phyloP scores from a whole-genome alignment of 2,113 vertebrate genomes.

The Sinosuthora webbiana region DNA sequence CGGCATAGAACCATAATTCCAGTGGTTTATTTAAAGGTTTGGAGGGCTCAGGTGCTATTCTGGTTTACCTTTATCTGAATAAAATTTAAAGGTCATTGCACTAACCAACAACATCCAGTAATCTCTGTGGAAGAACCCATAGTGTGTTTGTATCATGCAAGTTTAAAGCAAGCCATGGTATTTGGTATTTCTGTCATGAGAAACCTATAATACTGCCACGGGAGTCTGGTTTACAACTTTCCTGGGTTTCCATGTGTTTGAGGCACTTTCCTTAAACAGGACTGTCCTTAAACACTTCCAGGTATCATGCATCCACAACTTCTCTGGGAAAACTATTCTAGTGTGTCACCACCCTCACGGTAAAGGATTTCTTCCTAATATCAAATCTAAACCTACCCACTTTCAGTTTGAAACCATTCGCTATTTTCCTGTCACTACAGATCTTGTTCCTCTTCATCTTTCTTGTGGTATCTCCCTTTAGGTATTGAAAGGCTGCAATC shows the following conservation, averaged over 20 bases:
- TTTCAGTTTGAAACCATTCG: neutral
- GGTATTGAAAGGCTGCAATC: neutral
- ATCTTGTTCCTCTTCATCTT: neutral
- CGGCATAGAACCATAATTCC: neutral
- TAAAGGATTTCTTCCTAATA: neutral
- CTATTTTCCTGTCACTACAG: neutral
- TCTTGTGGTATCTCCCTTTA: neutral
- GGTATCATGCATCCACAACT: neutral
- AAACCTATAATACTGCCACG: neutral
- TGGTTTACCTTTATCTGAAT: neutral
- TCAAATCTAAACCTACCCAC: neutral
- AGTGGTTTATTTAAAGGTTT: neutral
- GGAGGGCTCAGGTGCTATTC: neutral
- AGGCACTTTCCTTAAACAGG: neutral
- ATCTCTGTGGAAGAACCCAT: neutral
- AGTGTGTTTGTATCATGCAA: neutral
- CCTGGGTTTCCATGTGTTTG: neutral
- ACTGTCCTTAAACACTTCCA: neutral
- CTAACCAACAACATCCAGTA: neutral
- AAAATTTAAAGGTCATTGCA: neutral
- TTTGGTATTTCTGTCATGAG: neutral
- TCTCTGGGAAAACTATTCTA: neutral
- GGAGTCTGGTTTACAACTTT: neutral
- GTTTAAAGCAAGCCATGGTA: neutral
- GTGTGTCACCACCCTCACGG: neutral